Evolutionary conservation across 2,888 invertebrate genomes (phyloP), one percentile per base, ranked within the genome.

Genomic region (Nemapogon koenigi): DNA sequence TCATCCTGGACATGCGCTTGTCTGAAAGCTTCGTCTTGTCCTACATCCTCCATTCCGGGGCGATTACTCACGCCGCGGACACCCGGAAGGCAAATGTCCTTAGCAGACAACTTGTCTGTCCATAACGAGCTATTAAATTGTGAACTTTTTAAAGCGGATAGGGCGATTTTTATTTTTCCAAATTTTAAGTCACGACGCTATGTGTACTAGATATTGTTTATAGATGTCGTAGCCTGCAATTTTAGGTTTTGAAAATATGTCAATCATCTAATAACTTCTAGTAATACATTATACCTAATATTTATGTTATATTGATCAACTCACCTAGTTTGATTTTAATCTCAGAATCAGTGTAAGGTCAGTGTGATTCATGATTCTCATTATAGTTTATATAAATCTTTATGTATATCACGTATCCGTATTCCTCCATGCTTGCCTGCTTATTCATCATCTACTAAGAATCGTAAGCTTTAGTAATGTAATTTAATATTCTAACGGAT

Each of bases 1-100:
- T 76, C 76, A 76, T 59, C 16, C 31, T 29, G 36, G 36, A 28
- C 26, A 22, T 56, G 52, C 59, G 76, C 73, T 16, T 16, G 37
- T 37, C 75, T 75, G 71, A 66, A 68, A 66, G 65, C 66, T 63
- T 57, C 65, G 67, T 62, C 68, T 70, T 73, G 72, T 13, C 65
- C 76, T 66, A 75, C 63, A 75, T 76, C 73, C 71, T 69, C 61
- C 66, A 65, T 65, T 60, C 62, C 62, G 53, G 56, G 59, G 51
- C 62, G 54, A 68, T 76, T 75, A 76, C 68, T 75, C 78, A 76
- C 59, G 57, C 56, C 57, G 59, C 62, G 53, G n/a, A 61, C 71
- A 73, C 72, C 73, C 75, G 75, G 71, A 73, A 75, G 16, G 33
- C 16, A 14, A 33, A 2, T 16, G 8, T 32, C 15, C 17, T 27